These are phyloP conservation scores for Epinotia demarniana DNA, from an alignment of 2,888 invertebrate species.

Conservation along the genomic window DNA sequence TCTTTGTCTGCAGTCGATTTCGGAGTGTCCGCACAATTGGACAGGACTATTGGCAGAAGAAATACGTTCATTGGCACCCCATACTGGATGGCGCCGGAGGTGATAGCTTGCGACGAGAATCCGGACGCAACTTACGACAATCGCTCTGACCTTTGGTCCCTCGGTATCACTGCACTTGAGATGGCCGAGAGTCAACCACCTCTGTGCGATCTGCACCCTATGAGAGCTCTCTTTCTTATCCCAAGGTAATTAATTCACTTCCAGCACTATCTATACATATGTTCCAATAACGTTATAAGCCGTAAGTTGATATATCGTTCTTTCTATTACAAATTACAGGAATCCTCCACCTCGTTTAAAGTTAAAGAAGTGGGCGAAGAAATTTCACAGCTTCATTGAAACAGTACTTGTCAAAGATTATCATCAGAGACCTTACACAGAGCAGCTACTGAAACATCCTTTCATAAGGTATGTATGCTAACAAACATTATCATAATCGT, in stretches of 20 bases:
- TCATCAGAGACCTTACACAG: conserved; percentile 99
- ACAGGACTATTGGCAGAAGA: conserved; percentile 98
- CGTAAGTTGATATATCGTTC: neutral
- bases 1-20: conserved; percentile 92
- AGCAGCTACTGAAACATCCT: conserved; percentile 97
- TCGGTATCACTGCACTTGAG: conserved; percentile 99
- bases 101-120: conserved; percentile 99
- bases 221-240: conserved; percentile 99
- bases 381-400: conserved; percentile 99
- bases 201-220: conserved; percentile 99
- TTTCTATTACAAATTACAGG: conserved; percentile 71
- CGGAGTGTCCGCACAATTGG: conserved; percentile 99
- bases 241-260: conserved; percentile 84
- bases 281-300: neutral
- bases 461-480: conserved; percentile 88
- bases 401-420: conserved; percentile 99
- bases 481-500: neutral
- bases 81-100: conserved; percentile 99
- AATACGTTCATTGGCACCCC: conserved; percentile 99
- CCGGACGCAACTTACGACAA: conserved; percentile 99
- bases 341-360: conserved; percentile 99
- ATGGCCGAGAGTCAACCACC: conserved; percentile 99
- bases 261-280: conserved; percentile 1
- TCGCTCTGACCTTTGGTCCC: conserved; percentile 95
- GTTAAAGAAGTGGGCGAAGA: conserved; percentile 99